Conservation (phyloP, 2,797 vertebrate species). For the Spatula versicolor region DNA sequence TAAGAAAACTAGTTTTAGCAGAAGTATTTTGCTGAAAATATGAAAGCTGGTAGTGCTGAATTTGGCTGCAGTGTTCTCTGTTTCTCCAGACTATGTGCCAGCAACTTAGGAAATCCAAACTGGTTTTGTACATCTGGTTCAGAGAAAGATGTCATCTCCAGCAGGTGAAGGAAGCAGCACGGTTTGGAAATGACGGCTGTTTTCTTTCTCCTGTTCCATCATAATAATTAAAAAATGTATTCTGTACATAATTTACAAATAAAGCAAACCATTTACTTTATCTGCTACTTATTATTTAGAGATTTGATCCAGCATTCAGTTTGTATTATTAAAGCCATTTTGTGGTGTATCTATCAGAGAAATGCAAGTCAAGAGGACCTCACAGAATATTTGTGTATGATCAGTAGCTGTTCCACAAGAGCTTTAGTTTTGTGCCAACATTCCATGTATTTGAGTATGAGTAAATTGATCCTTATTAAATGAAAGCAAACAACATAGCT, state of each 20-base stretch:
- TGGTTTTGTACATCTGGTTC: constrained; percentile 71
- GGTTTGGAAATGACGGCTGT: constrained; percentile 57
- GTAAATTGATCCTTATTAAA: constrained; percentile 79
- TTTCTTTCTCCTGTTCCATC: constrained; percentile 65
- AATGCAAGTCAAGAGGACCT: constrained; percentile 72
- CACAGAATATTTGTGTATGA: constrained; percentile 66
- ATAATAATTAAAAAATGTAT: constrained; percentile 71
- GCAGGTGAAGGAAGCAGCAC: constrained; percentile 52
- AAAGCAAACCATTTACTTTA: constrained; percentile 82
- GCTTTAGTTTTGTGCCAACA: constrained; percentile 84
- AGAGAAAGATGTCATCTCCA: constrained; percentile 71
- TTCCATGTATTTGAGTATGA: constrained; percentile 82
- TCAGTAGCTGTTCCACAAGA: constrained; percentile 75
- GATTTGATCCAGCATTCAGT: constrained; percentile 79
- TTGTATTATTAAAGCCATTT: constrained; percentile 79
- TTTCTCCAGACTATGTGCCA: constrained; percentile 73
- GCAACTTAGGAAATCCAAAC: constrained; percentile 80
- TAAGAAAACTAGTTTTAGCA: constrained; percentile 72
- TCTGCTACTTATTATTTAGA: constrained; percentile 83
- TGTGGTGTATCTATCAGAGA: constrained; percentile 75
- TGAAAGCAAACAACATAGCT: constrained; percentile 80
- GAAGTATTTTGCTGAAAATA: constrained; percentile 71
- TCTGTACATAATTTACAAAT: constrained; percentile 84
- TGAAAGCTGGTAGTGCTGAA: constrained; percentile 67
- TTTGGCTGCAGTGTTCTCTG: constrained; percentile 71